Evolutionary conservation across 2,888 invertebrate genomes (phyloP).

Genomic region (Beris morrisii): DNA sequence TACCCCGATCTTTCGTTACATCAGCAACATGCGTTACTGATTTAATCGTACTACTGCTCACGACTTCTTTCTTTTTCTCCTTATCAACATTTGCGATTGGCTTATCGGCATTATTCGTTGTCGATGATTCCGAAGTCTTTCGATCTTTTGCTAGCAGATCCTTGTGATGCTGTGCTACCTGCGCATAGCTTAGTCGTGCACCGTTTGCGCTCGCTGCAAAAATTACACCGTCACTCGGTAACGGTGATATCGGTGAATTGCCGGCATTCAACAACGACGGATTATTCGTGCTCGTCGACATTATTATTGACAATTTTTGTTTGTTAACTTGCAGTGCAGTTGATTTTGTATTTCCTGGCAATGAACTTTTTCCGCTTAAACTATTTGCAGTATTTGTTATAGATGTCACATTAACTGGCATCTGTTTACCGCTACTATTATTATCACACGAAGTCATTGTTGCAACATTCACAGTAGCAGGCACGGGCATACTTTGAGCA

Average conservation of each 20-base stretch:
- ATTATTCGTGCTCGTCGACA: slow-evolving; percentile 12
- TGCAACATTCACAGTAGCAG: slow-evolving; percentile 59
- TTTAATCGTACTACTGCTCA: slow-evolving; percentile 31
- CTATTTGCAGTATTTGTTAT: slow-evolving; percentile 16
- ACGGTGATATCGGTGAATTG: slow-evolving; percentile 41
- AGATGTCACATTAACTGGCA: slow-evolving; percentile 19
- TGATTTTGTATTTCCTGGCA: slow-evolving; percentile 47
- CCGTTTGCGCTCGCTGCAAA: slow-evolving; percentile 40
- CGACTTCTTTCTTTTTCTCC: slow-evolving; percentile 41
- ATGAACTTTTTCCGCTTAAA: slow-evolving; percentile 17
- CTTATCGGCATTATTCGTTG: slow-evolving; percentile 6
- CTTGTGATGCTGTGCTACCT: slow-evolving; percentile 67
- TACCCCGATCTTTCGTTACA: slow-evolving; percentile 53
- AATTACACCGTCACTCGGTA: slow-evolving; percentile 25
- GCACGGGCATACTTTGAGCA: slow-evolving; percentile 42
- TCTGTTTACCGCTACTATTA: slow-evolving; percentile 34
- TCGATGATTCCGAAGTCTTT: slow-evolving; percentile 39
- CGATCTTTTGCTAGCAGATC: slow-evolving; percentile 52
- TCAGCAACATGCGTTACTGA: slow-evolving; percentile 13
- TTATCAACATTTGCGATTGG: slow-evolving; percentile 36
- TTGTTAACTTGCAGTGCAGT: slow-evolving; percentile 43
- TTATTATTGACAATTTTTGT: slow-evolving; percentile 36
- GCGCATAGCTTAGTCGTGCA: slow-evolving; percentile 63
- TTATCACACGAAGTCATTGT: slow-evolving; percentile 58
- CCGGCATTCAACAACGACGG: slow-evolving; percentile 44